Evolutionary conservation across 1,140 invertebrate genomes (phyloP).

Genomic region (Cyclargus thomasi): DNA sequence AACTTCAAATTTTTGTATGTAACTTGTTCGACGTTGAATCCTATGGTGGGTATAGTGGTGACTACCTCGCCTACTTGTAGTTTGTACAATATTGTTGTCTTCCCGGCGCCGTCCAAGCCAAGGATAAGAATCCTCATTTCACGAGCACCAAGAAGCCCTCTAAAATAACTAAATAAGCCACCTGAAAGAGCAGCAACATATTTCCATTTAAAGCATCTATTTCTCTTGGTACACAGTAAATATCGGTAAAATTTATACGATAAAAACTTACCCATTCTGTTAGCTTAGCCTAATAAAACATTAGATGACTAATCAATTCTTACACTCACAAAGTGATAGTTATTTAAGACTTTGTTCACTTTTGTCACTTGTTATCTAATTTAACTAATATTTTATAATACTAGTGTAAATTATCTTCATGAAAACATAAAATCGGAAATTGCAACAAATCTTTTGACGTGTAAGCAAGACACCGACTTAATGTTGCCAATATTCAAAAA

Average conservation of each 20-base stretch:
- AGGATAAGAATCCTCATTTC: constrained; percentile 99
- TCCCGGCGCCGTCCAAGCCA: constrained; percentile 97
- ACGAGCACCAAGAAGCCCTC: constrained; percentile 91
- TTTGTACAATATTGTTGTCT: constrained; percentile 99
- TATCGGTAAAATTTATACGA: constrained; percentile 22
- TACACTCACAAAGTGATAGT: constrained; percentile 19
- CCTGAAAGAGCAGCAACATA: constrained; percentile 77
- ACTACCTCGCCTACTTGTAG: constrained; percentile 99
- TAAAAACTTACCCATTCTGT: constrained; percentile 63
- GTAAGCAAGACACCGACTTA: constrained; percentile 53
- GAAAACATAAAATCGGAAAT: constrained; percentile 52
- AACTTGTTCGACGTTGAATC: constrained; percentile 98
- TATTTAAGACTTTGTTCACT: constrained; percentile 26
- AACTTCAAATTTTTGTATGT: constrained; percentile 97
- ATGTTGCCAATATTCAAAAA: too few relatives aligned
- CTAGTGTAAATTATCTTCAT: constrained; percentile 23
- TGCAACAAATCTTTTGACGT: constrained; percentile 57
- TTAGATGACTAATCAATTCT: constrained; percentile 35
- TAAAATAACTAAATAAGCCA: constrained; percentile 96
- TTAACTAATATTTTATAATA: constrained; percentile 22
- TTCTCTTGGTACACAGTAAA: not conserved
- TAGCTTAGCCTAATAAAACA: constrained; percentile 56
- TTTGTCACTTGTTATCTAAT: constrained; percentile 30
- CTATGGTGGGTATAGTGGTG: constrained; percentile 97
- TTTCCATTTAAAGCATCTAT: not conserved